Evolutionary conservation across 2,797 vertebrate species (phyloP).

Genomic region (Tapera naevia): DNA sequence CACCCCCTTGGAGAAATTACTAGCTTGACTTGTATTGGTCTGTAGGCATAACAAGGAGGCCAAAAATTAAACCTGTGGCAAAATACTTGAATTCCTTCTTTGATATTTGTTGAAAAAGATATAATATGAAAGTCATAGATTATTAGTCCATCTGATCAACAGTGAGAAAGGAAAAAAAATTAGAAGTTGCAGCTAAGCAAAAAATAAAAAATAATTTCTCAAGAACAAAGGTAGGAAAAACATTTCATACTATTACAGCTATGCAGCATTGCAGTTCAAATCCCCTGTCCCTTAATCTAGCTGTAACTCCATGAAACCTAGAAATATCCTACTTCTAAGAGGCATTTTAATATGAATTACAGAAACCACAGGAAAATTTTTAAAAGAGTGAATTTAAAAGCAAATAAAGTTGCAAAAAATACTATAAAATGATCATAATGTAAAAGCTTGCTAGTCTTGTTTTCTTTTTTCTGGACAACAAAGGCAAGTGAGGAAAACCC

Average conservation of each 20-base stretch:
- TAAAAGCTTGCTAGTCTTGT: background rate
- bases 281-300: background rate
- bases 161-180: background rate
- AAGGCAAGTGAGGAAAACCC: background rate
- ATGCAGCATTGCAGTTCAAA: background rate
- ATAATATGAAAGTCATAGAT: background rate
- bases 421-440: background rate
- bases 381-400: background rate
- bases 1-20: conserved; percentile 14
- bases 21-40: conserved; percentile 22
- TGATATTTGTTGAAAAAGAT: background rate
- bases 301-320: background rate
- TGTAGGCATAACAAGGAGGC: background rate
- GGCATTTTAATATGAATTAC: background rate
- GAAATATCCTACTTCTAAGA: background rate
- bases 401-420: background rate
- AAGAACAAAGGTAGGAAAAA: background rate
- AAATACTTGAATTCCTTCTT: background rate
- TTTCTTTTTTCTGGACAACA: background rate
- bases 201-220: background rate
- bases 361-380: background rate
- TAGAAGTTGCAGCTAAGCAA: background rate
- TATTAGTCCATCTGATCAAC: conserved; percentile 1
- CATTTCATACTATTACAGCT: background rate
- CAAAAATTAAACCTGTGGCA: conserved; percentile 22